Conservation (phyloP, 2,113 vertebrate species). For the Pterocles burchelli region DNA sequence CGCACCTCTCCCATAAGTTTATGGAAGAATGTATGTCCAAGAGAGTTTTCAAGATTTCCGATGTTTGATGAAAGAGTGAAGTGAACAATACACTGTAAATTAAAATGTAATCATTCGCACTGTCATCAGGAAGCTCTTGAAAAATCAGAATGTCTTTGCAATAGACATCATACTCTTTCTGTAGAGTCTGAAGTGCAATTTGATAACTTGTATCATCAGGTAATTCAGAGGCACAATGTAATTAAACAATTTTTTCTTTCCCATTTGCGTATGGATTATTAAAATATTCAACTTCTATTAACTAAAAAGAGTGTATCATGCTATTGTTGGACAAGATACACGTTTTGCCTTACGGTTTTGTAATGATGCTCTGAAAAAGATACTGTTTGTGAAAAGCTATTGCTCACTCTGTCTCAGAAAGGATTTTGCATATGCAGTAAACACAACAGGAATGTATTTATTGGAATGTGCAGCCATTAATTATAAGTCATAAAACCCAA, state of each 20-base stretch:
- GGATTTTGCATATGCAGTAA: not conserved
- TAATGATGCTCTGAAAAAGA: not conserved
- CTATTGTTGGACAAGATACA: not conserved
- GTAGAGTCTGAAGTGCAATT: not conserved
- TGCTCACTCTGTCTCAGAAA: not conserved
- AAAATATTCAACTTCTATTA: not conserved
- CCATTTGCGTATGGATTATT: not conserved
- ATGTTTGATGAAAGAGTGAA: not conserved
- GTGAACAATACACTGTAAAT: not conserved
- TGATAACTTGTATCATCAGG: not conserved
- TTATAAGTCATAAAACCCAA: not conserved
- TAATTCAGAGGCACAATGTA: not conserved
- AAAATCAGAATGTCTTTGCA: not conserved
- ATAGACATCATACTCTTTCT: not conserved
- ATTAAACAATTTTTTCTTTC: not conserved
- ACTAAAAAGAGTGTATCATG: not conserved
- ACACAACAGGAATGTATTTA: not conserved
- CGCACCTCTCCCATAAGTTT: not conserved
- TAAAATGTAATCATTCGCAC: not conserved
- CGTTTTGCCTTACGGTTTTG: not conserved
- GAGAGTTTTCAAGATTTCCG: not conserved
- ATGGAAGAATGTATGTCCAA: not conserved
- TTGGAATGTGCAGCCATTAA: not conserved
- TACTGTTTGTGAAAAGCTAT: not conserved
- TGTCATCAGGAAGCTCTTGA: not conserved